Conservation (phyloP, 2,113 vertebrate genomes). For the Theristicus caerulescens region DNA sequence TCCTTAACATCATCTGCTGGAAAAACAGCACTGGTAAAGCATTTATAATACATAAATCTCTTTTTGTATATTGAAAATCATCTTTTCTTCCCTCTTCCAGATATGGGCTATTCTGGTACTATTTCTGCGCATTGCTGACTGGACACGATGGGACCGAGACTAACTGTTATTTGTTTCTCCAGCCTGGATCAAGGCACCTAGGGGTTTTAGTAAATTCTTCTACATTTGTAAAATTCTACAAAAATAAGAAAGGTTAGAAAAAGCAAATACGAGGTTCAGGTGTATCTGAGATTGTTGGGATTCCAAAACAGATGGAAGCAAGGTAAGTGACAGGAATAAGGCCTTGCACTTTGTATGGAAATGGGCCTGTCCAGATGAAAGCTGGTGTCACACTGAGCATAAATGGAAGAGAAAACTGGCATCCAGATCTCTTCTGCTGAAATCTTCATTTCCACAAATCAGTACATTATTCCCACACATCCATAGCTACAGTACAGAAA, state of each 20-base stretch:
- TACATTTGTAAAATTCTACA: background rate
- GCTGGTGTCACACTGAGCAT: too few relatives aligned
- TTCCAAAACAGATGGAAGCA: background rate
- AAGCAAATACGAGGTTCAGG: background rate
- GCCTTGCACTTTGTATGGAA: background rate
- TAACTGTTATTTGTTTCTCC: background rate
- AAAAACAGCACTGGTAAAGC: background rate
- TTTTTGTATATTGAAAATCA: background rate
- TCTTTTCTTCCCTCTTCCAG: background rate
- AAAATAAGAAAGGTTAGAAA: background rate
- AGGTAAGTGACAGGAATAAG: background rate
- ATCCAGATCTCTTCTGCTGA: background rate
- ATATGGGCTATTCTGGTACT: background rate
- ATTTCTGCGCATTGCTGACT: background rate
- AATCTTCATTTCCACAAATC: background rate
- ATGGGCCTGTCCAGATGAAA: background rate
- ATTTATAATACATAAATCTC: background rate
- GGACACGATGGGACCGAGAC: background rate
- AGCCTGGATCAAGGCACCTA: background rate
- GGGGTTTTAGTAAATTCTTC: background rate
- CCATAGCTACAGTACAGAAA: background rate
- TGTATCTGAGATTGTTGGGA: background rate
- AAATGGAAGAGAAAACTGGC: background rate
- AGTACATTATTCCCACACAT: background rate
- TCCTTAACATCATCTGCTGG: background rate